These are phyloP conservation scores for Callitettix versicolor DNA, from an alignment of 1,140 invertebrate genomes.

Conservation along the genomic window DNA sequence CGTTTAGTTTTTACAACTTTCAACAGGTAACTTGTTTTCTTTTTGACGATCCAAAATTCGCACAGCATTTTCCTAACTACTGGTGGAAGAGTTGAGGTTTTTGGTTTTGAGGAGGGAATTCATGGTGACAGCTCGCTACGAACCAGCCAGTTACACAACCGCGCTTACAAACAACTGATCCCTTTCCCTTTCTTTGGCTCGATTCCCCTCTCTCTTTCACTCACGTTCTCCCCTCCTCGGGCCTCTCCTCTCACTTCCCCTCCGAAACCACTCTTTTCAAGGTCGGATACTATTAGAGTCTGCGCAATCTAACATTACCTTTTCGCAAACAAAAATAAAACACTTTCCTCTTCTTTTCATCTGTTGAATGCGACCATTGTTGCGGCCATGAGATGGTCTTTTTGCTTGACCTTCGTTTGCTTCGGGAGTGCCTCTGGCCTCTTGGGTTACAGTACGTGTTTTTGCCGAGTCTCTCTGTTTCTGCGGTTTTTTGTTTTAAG, in stretches of 20 bases:
- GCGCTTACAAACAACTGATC: constrained; percentile 9
- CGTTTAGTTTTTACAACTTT: no score
- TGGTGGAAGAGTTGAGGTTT: no score
- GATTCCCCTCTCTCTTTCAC: constrained; percentile 4
- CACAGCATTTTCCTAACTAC: no score
- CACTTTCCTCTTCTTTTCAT: constrained; percentile 9
- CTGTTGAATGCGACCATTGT: neutral
- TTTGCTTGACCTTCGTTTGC: neutral
- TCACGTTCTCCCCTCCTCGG: neutral
- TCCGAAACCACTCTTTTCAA: constrained; percentile 10
- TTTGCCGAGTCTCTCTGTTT: no score
- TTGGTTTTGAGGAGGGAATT: no score
- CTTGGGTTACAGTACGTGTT: no score
- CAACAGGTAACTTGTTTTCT: no score
- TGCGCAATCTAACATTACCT: constrained; percentile 8
- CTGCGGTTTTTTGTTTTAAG: no score
- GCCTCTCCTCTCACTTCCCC: neutral
- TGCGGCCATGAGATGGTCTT: constrained; percentile 4
- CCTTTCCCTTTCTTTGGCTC: constrained; percentile 18
- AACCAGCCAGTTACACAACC: constrained; percentile 7
- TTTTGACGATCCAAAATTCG: no score
- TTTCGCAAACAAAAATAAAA: constrained; percentile 11
- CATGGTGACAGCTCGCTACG: neutral
- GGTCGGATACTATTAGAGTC: constrained; percentile 3
- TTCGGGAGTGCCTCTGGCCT: no score